Percentiles rank a stretch among this genome's conserved stretches.
Evolutionary conservation across 1,140 invertebrate genomes (phyloP).

Genomic region (Andricus grossulariae): DNA sequence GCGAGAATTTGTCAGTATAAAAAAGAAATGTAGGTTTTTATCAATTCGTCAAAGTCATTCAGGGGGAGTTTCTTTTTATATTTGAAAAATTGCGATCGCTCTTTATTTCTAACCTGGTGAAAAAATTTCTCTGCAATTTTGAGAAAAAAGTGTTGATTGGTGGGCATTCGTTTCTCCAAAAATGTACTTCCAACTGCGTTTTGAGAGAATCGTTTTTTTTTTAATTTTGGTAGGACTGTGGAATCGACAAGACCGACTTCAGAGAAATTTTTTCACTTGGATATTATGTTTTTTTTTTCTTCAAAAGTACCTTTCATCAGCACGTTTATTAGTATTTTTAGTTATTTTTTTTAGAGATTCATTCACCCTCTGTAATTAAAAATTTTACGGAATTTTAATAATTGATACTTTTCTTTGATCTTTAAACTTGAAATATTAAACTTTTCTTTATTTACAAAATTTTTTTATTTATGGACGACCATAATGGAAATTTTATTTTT

Average conservation of each 20-base stretch:
- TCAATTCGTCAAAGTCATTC: not conserved
- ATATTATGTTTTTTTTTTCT: not conserved
- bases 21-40: not conserved
- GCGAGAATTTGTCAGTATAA: not conserved
- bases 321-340: too few relatives aligned
- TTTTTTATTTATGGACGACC: too few relatives aligned
- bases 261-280: slow-evolving; percentile 27
- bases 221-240: not conserved
- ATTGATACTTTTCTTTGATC: too few relatives aligned
- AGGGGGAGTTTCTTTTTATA: not conserved
- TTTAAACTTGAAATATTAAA: too few relatives aligned
- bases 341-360: too few relatives aligned
- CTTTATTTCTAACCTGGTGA: not conserved
- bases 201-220: not conserved
- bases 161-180: slow-evolving; percentile 37
- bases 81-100: not conserved
- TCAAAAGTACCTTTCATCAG: not conserved
- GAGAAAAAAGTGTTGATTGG: slow-evolving; percentile 36
- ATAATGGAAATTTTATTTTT: too few relatives aligned
- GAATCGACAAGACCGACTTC: not conserved
- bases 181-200: too few relatives aligned
- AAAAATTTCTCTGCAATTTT: slow-evolving; percentile 15
- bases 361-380: too few relatives aligned
- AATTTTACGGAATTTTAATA: too few relatives aligned
- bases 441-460: too few relatives aligned